Evolutionary conservation across 2,888 invertebrate genomes (phyloP).

Genomic region (Agrochola circellaris): DNA sequence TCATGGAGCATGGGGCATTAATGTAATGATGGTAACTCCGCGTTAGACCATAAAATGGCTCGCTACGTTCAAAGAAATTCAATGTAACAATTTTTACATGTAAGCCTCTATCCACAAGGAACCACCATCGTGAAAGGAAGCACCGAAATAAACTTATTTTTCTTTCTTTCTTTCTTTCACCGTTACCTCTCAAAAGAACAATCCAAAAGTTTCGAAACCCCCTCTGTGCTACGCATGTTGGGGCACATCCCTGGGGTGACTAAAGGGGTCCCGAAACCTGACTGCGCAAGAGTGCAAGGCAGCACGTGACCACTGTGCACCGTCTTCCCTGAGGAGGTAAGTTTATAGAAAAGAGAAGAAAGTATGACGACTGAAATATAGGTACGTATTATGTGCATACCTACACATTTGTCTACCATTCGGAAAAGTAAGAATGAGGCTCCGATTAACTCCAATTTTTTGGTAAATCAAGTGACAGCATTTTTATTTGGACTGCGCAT

Average conservation of each 20-base stretch:
- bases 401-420: neutral
- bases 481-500: neutral
- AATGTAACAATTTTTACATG: slow-evolving; percentile 54
- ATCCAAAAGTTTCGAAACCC: neutral
- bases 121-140: too few relatives aligned
- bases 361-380: neutral
- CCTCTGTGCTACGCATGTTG: neutral
- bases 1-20: slow-evolving; percentile 70
- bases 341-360: neutral
- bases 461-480: neutral
- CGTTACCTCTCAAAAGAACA: too few relatives aligned
- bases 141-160: too few relatives aligned
- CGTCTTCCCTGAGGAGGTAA: neutral
- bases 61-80: slow-evolving; percentile 48
- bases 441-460: neutral
- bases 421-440: too few relatives aligned
- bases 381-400: neutral
- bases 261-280: neutral
- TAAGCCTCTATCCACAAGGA: slow-evolving; percentile 17
- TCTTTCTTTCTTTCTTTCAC: too few relatives aligned
- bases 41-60: slow-evolving; percentile 66
- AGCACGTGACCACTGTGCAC: neutral
- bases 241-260: neutral
- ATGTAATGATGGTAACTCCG: slow-evolving; percentile 74
- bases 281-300: neutral